Evolutionary conservation across 2,797 vertebrate genomes (phyloP).

Genomic region (Holocentrus rufus): DNA sequence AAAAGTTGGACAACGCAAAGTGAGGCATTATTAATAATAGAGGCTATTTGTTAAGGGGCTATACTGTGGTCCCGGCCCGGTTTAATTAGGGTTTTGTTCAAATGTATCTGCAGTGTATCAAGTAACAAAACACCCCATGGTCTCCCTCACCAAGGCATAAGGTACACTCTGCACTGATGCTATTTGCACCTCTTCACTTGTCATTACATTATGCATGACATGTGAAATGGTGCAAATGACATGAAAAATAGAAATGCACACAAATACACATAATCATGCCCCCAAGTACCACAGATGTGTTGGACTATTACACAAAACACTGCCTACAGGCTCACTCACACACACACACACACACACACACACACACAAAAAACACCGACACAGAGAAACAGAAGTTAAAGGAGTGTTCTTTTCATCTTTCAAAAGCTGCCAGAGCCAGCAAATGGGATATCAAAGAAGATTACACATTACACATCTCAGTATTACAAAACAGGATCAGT

Average conservation of each 20-base stretch:
- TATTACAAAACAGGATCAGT: conserved; percentile 58
- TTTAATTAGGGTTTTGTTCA: background rate
- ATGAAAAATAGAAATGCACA: background rate
- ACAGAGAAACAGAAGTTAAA: conserved; percentile 34
- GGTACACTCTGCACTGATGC: background rate
- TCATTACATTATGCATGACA: background rate
- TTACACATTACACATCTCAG: conserved; percentile 62
- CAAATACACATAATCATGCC: conserved; percentile 28
- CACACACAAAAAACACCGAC: conserved; percentile 5
- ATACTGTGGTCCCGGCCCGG: background rate
- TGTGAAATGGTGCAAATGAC: background rate
- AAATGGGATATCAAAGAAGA: conserved; percentile 62
- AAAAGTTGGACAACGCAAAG: too few species aligned
- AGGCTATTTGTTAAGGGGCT: conserved; percentile 9
- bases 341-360: background rate
- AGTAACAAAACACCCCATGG: background rate
- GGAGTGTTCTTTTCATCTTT: conserved; percentile 41
- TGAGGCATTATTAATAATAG: conserved; percentile 1
- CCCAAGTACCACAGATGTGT: background rate
- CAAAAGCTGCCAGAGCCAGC: conserved; percentile 46
- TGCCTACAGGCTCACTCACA: conserved; percentile 25
- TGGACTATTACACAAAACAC: conserved; percentile 38
- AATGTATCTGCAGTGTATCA: conserved; percentile 2
- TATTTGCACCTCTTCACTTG: conserved; percentile 2
- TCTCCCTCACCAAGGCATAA: conserved; percentile 5